These are phyloP conservation scores for Hestina assimilis DNA, from an alignment of 1,140 invertebrate genomes.

Conservation along the genomic window DNA sequence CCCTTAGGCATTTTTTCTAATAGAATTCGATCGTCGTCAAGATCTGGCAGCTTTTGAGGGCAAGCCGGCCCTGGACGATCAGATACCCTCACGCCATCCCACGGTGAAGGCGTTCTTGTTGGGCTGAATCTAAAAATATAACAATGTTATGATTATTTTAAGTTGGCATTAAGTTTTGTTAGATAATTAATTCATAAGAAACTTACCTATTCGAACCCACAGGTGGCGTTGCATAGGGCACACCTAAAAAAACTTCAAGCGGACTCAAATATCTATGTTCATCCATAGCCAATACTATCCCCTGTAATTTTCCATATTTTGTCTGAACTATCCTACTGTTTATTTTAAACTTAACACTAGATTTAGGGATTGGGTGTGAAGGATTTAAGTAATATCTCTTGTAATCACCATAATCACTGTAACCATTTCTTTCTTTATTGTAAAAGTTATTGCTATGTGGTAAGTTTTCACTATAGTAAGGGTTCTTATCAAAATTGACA, in stretches of 20 bases:
- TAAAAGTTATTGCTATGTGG: constrained; percentile 61
- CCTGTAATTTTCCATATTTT: constrained; percentile 89
- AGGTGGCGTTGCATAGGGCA: constrained; percentile 96
- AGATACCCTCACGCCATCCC: constrained; percentile 90
- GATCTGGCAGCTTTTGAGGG: constrained; percentile 91
- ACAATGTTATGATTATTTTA: not conserved
- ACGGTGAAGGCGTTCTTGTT: constrained; percentile 91
- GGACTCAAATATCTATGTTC: constrained; percentile 84
- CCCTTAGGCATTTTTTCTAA: constrained; percentile 93
- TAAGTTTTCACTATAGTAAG: constrained; percentile 60
- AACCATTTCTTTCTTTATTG: constrained; percentile 49
- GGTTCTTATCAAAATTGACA: constrained; percentile 68
- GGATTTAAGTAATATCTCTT: constrained; percentile 69
- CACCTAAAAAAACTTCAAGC: constrained; percentile 94
- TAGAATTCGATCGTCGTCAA: constrained; percentile 89
- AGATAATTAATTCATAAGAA: too few relatives aligned
- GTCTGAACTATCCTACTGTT: constrained; percentile 89
- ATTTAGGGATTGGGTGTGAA: constrained; percentile 56
- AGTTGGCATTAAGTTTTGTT: not conserved
- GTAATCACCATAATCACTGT: constrained; percentile 71
- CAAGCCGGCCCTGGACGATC: constrained; percentile 91
- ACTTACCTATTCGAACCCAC: constrained; percentile 87
- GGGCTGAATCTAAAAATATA: constrained; percentile 90
- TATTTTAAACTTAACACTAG: constrained; percentile 76
- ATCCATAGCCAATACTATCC: constrained; percentile 86